These are phyloP conservation scores for Argyrosomus regius DNA, from an alignment of 2,797 vertebrate genomes.

Conservation along the genomic window DNA sequence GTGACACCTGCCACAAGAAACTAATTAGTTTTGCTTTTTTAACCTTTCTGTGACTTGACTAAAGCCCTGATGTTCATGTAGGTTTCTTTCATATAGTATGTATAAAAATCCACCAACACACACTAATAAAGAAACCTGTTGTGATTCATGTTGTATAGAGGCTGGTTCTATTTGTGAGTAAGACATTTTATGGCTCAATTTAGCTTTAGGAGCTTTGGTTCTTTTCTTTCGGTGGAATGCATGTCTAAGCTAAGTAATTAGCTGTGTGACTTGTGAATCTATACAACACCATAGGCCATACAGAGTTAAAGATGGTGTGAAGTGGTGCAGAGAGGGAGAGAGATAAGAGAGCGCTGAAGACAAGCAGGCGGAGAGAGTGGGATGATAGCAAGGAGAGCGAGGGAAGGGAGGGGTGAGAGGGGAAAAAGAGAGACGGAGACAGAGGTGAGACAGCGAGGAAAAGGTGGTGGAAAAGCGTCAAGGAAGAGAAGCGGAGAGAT, in stretches of 20 bases:
- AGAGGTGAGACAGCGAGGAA: slow-evolving; percentile 49
- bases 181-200: slow-evolving; percentile 19
- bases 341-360: slow-evolving; percentile 35
- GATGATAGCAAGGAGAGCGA: slow-evolving; percentile 30
- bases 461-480: slow-evolving; percentile 32
- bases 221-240: slow-evolving; percentile 9
- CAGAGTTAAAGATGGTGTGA: slow-evolving; percentile 56
- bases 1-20: not conserved
- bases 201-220: slow-evolving; percentile 28
- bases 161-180: not conserved
- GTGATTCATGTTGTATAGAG: slow-evolving; percentile 9
- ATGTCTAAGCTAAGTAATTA: slow-evolving; percentile 59
- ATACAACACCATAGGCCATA: slow-evolving; percentile 44
- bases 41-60: not conserved
- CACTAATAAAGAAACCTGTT: slow-evolving; percentile 11
- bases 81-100: not conserved
- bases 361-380: slow-evolving; percentile 43
- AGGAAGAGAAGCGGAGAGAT: slow-evolving; percentile 40
- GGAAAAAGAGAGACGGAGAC: slow-evolving; percentile 17
- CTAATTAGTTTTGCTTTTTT: not conserved
- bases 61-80: not conserved
- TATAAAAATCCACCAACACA: not conserved
- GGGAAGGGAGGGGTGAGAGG: slow-evolving; percentile 2
- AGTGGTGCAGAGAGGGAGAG: slow-evolving; percentile 40
- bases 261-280: slow-evolving; percentile 41